phyloP scores from a whole-genome alignment of 1,140 invertebrate species.

The Bombus pyrosoma region DNA sequence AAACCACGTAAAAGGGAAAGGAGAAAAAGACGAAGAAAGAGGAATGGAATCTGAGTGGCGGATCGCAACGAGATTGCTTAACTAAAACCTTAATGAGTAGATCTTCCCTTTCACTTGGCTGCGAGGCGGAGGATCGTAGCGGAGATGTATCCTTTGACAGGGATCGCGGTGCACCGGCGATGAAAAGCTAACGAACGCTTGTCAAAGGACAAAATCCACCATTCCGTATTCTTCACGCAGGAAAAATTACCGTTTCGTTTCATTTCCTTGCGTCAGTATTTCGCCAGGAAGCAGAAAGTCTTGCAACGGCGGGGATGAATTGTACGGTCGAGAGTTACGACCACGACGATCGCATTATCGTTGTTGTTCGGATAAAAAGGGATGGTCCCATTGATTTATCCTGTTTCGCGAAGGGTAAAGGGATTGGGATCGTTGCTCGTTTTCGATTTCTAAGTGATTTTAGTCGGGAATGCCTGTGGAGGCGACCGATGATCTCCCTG shows the following conservation, averaged over 20 bases:
- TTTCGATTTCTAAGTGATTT: background rate
- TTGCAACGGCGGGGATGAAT: background rate
- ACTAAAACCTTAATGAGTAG: conserved; percentile 66
- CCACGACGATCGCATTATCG: background rate
- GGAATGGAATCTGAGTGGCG: conserved; percentile 12
- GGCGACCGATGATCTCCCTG: background rate
- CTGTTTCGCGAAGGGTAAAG: background rate
- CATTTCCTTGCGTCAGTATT: background rate
- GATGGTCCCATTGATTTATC: background rate
- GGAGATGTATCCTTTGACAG: conserved; percentile 46
- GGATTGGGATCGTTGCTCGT: background rate
- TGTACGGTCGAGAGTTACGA: background rate
- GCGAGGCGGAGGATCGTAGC: conserved; percentile 37
- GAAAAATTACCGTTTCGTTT: conserved; percentile 49
- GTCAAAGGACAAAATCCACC: conserved; percentile 57
- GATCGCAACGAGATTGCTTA: conserved; percentile 59
- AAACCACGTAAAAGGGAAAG: conserved; percentile 20
- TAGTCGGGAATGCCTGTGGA: background rate
- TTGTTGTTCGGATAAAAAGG: background rate
- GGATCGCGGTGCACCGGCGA: conserved; percentile 42
- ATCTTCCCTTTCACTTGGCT: conserved; percentile 48
- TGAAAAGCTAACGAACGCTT: conserved; percentile 67
- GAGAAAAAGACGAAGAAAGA: background rate
- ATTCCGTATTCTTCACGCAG: conserved; percentile 30
- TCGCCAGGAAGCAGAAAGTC: background rate